Conservation (phyloP, 2,113 vertebrate genomes). For the Turdus rufiventris region DNA sequence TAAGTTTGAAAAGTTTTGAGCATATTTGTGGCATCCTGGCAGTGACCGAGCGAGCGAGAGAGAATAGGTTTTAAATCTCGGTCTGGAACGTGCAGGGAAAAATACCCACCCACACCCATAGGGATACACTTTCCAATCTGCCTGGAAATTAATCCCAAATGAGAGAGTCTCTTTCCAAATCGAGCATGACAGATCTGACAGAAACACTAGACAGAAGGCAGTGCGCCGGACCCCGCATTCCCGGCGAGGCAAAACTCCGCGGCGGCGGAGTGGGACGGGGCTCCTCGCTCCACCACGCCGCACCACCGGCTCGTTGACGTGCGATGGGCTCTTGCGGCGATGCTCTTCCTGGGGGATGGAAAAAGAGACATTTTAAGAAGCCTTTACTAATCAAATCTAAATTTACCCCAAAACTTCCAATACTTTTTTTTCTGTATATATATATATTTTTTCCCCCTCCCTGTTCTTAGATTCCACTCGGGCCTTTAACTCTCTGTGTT, state of each 20-base stretch:
- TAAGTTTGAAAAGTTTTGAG: background rate
- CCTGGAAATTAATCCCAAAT: conserved; percentile 59
- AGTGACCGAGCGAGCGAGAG: background rate
- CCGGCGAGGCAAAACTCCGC: background rate
- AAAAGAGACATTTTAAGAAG: background rate
- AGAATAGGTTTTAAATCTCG: background rate
- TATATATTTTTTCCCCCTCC: no score
- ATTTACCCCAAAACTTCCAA: background rate
- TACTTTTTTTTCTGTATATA: background rate
- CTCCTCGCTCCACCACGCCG: background rate
- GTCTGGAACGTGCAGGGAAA: background rate
- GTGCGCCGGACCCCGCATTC: background rate
- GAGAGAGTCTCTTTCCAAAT: conserved; percentile 39
- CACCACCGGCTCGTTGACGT: background rate
- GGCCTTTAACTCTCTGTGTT: background rate
- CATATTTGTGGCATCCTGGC: background rate
- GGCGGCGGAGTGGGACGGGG: background rate
- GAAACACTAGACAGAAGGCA: conserved; percentile 49
- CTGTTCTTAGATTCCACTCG: background rate
- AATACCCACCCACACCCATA: background rate
- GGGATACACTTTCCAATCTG: conserved; percentile 28
- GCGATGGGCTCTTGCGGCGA: background rate
- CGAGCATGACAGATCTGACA: conserved; percentile 46
- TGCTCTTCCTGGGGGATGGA: background rate
- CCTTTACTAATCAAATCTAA: background rate